These are phyloP conservation scores for Plectrocnemia conspersa DNA, from an alignment of 1,140 invertebrate species.

Conservation along the genomic window DNA sequence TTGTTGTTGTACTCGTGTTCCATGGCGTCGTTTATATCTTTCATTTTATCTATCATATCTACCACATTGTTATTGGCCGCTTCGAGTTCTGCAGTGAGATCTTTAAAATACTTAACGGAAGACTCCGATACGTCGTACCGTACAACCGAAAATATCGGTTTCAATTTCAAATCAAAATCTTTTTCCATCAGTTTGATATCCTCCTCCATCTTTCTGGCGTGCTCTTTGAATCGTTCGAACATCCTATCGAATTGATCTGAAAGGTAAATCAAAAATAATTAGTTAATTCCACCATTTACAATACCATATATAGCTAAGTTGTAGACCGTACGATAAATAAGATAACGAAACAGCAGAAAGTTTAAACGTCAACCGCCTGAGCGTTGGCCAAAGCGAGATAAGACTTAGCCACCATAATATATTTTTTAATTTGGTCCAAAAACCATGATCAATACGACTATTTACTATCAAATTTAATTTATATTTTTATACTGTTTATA, in stretches of 20 bases:
- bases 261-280: no score
- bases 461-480: not conserved
- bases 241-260: no score
- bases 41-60: slow-evolving; percentile 1
- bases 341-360: no score
- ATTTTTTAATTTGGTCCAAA: no score
- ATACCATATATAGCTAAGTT: no score
- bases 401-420: not conserved
- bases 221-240: slow-evolving; percentile 9
- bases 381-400: no score
- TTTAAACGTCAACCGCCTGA: no score
- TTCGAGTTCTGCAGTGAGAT: slow-evolving; percentile 3
- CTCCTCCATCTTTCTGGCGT: not conserved
- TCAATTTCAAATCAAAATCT: not conserved
- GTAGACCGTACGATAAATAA: no score
- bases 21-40: not conserved
- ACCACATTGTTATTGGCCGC: not conserved
- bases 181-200: slow-evolving; percentile 7
- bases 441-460: not conserved
- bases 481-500: not conserved
- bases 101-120: not conserved
- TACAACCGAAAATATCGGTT: slow-evolving; percentile 3
- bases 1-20: not conserved
- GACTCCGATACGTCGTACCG: slow-evolving; percentile 6
- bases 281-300: no score